A percentile compares a stretch with the other conserved stretches of the same genome.
These are phyloP conservation scores for Ramphastos sulfuratus DNA, from an alignment of 2,113 vertebrate genomes.

Conservation along the genomic window DNA sequence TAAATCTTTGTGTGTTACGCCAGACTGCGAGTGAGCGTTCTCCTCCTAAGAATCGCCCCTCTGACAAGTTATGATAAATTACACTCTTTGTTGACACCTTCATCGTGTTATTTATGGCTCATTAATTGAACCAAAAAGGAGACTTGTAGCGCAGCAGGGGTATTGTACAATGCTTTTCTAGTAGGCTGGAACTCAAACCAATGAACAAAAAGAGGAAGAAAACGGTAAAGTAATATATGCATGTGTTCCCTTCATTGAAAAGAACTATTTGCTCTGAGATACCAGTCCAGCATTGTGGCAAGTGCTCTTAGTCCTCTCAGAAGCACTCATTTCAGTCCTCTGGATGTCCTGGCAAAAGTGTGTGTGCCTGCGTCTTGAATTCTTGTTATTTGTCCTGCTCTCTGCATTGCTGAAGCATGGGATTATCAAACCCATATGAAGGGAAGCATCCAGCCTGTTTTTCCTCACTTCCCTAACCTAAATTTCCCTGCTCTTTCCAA, in stretches of 20 bases:
- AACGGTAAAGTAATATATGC: neutral
- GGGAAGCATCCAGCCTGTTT: neutral
- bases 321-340: neutral
- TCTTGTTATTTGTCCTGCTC: neutral
- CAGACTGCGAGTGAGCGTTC: slow-evolving; percentile 81
- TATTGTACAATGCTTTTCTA: slow-evolving; percentile 62
- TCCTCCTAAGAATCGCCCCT: slow-evolving; percentile 78
- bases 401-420: neutral
- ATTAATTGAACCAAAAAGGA: slow-evolving; percentile 96
- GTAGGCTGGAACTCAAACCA: slow-evolving; percentile 47
- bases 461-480: neutral
- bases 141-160: slow-evolving; percentile 89
- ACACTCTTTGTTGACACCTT: slow-evolving; percentile 96
- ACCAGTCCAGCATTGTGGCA: neutral
- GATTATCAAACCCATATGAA: neutral
- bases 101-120: slow-evolving; percentile 99
- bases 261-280: neutral
- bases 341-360: neutral
- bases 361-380: neutral
- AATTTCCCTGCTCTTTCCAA: neutral
- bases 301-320: neutral
- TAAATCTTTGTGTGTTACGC: slow-evolving; percentile 84
- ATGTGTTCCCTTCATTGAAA: neutral
- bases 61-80: slow-evolving; percentile 97
- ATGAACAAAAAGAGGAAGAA: slow-evolving; percentile 50